A percentile compares a stretch with the other conserved stretches of the same genome.
Conservation (phyloP, 2,888 invertebrate genomes). For the Caenorhabditis auriculariae region DNA sequence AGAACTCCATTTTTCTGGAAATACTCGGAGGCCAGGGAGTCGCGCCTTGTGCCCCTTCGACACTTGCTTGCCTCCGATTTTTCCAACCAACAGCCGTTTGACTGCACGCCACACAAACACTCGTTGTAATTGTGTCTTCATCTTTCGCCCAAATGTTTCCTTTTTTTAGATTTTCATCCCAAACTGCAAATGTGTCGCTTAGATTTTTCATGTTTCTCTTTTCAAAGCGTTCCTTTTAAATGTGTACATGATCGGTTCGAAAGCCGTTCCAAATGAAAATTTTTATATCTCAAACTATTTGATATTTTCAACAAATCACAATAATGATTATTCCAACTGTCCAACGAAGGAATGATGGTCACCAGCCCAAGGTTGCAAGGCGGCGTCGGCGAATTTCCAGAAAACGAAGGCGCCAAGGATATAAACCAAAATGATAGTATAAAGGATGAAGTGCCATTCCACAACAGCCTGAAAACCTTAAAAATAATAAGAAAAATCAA, state of each 20-base stretch:
- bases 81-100: slow-evolving; percentile 32
- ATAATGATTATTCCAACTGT: slow-evolving; percentile 33
- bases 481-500: too few relatives aligned
- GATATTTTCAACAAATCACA: too few relatives aligned
- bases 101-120: slow-evolving; percentile 31
- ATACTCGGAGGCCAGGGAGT: slow-evolving; percentile 21
- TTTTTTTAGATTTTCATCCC: too few relatives aligned
- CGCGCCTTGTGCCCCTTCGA: slow-evolving; percentile 15
- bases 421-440: slow-evolving; percentile 81
- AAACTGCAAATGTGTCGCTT: too few relatives aligned
- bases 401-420: slow-evolving; percentile 82
- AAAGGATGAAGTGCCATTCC: slow-evolving; percentile 85
- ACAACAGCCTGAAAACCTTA: slow-evolving; percentile 71
- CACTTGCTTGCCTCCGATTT: slow-evolving; percentile 22
- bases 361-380: slow-evolving; percentile 77
- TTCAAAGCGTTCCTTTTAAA: too few relatives aligned
- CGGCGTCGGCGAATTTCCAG: slow-evolving; percentile 79
- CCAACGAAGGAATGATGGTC: slow-evolving; percentile 45
- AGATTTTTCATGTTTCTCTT: too few relatives aligned
- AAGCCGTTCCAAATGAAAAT: too few relatives aligned
- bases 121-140: too few relatives aligned
- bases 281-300: too few relatives aligned
- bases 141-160: too few relatives aligned
- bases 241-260: too few relatives aligned
- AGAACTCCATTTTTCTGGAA: too few relatives aligned